Evolutionary conservation across 1,140 invertebrate genomes (phyloP).

Genomic region (Druon quercuslanigerum): DNA sequence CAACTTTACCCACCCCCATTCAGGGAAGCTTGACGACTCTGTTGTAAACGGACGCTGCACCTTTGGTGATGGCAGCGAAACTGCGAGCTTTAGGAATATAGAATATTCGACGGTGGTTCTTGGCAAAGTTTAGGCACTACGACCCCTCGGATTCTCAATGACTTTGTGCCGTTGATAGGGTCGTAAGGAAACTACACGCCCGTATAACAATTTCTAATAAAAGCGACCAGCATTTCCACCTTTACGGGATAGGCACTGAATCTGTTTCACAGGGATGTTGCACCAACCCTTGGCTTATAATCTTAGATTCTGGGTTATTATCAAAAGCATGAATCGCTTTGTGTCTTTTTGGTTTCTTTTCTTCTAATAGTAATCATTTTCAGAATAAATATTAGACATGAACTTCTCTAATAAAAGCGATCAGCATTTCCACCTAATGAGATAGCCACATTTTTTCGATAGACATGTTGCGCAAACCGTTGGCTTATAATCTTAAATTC

Average conservation of each 20-base stretch:
- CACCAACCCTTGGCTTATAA: neutral
- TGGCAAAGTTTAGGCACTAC: conserved; percentile 29
- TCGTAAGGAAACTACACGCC: conserved; percentile 13
- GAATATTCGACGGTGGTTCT: conserved; percentile 20
- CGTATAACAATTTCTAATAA: conserved; percentile 13
- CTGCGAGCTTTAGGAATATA: conserved; percentile 47
- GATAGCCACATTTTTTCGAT: neutral
- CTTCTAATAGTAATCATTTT: no score
- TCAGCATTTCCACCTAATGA: neutral
- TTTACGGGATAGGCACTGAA: neutral
- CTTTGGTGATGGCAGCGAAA: conserved; percentile 58
- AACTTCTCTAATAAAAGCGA: neutral
- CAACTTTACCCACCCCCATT: conserved; percentile 56
- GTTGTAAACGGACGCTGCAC: conserved; percentile 54
- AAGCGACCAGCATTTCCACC: conserved; percentile 22
- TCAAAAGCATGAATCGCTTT: no score
- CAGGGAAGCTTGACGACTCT: conserved; percentile 47
- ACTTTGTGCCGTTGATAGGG: conserved; percentile 30
- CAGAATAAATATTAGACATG: no score
- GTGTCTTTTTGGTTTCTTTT: no score
- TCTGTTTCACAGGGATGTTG: conserved; percentile 6
- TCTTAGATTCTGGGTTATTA: no score
- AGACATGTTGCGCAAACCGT: neutral
- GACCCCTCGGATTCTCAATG: conserved; percentile 26
- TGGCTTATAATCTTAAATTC: no score